These are phyloP conservation scores for Sinocyclocheilus maitianheensis DNA, from an alignment of 2,113 vertebrate species.

Conservation along the genomic window DNA sequence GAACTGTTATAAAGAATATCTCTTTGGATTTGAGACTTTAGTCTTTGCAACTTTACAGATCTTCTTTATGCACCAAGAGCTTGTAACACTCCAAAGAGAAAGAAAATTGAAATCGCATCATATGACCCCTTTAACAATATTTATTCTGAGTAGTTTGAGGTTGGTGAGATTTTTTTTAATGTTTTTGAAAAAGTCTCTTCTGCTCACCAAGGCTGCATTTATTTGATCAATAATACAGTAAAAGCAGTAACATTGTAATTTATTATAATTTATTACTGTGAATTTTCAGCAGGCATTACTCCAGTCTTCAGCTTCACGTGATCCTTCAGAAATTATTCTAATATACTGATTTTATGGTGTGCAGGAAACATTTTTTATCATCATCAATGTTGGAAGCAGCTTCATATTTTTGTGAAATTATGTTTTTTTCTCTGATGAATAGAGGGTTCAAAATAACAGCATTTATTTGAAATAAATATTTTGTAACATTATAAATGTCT, in stretches of 20 bases:
- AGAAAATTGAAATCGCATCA: no score
- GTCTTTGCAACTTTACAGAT: no score
- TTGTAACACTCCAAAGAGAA: no score
- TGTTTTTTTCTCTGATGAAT: no score
- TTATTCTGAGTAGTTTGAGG: no score
- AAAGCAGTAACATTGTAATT: not conserved
- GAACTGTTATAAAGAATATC: no score
- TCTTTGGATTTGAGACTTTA: no score
- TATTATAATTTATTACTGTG: no score
- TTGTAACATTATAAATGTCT: not conserved
- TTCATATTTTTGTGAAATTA: not conserved
- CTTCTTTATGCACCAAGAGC: no score
- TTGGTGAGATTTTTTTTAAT: not conserved
- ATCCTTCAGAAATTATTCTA: not conserved
- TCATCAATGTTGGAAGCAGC: not conserved
- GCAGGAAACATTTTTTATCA: not conserved
- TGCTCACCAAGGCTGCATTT: not conserved
- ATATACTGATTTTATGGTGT: not conserved
- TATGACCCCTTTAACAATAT: no score
- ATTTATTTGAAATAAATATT: not conserved
- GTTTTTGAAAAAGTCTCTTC: not conserved
- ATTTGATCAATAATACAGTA: not conserved
- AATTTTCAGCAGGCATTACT: no score
- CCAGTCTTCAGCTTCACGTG: not conserved
- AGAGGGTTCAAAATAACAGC: no score